phyloP scores from a whole-genome alignment of 2,888 invertebrate genomes.

The Torymus tubicola region DNA sequence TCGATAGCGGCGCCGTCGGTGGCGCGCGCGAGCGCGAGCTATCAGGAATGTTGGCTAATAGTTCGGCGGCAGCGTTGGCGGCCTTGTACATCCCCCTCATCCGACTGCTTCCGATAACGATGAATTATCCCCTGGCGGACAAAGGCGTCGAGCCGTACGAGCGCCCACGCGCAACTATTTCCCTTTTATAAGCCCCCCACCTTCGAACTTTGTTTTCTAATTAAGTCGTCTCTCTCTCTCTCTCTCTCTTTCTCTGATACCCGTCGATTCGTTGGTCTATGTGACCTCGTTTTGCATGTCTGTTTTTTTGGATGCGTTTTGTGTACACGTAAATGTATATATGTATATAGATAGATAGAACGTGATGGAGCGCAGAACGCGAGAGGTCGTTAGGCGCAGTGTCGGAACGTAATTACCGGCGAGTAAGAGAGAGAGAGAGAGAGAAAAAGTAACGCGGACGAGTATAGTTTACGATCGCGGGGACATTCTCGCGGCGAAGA shows the following conservation, averaged over 20 bases:
- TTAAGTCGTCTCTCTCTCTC: no score
- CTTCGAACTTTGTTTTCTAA: constrained; percentile 32
- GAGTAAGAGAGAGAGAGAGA: background rate
- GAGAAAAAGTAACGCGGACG: background rate
- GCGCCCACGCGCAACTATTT: constrained; percentile 1
- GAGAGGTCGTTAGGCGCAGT: no score
- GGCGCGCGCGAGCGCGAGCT: constrained; percentile 7
- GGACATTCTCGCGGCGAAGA: background rate
- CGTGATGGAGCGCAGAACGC: no score
- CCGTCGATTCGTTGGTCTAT: no score
- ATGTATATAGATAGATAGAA: no score
- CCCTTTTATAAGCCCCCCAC: background rate
- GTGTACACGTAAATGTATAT: no score
- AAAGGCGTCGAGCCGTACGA: no score
- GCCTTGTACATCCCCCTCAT: constrained; percentile 6
- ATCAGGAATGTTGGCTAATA: constrained; percentile 61
- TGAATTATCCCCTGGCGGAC: constrained; percentile 59
- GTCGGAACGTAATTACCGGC: background rate
- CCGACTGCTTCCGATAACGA: constrained; percentile 61
- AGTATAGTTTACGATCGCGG: background rate
- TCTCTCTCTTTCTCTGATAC: no score
- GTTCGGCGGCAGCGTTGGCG: constrained; percentile 43
- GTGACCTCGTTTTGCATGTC: no score
- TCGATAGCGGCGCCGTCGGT: constrained; percentile 58
- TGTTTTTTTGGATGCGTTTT: no score